Evolutionary conservation across 2,113 vertebrate species (phyloP).

Genomic region (Apaloderma vittatum): DNA sequence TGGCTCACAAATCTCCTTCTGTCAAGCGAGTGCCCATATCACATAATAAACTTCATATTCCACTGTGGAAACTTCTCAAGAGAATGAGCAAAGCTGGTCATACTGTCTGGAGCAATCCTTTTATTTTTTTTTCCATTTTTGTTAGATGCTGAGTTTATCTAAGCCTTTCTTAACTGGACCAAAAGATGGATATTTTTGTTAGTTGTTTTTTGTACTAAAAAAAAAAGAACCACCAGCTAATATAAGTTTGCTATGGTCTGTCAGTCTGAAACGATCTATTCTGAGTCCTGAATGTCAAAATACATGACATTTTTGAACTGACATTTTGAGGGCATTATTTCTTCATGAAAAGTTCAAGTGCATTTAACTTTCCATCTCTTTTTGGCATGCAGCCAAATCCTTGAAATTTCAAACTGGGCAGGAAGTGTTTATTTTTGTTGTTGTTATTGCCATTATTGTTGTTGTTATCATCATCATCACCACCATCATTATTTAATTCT

Average conservation of each 20-base stretch:
- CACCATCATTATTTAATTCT: not conserved
- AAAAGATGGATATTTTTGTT: not conserved
- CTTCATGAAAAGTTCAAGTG: not conserved
- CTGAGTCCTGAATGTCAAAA: constrained; percentile 3
- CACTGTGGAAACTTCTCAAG: not conserved
- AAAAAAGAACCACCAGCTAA: not conserved
- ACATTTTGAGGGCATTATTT: constrained; percentile 15
- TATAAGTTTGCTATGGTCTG: not conserved
- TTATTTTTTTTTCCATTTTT: not conserved
- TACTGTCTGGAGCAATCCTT: not conserved
- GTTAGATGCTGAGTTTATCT: not conserved
- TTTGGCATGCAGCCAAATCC: not conserved
- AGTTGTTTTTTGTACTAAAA: not conserved
- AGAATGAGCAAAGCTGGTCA: not conserved
- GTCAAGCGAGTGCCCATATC: not conserved
- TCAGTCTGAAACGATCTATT: not conserved
- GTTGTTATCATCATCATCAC: too few relatives aligned
- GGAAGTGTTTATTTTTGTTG: not conserved
- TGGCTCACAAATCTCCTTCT: constrained; percentile 37
- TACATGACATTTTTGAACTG: not conserved
- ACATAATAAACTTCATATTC: not conserved
- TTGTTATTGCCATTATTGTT: not conserved
- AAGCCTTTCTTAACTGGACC: not conserved
- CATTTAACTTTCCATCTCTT: not conserved
- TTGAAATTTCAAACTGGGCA: not conserved